Conservation (phyloP, 2,113 vertebrate genomes). For the Xenotilapia longispinis region DNA sequence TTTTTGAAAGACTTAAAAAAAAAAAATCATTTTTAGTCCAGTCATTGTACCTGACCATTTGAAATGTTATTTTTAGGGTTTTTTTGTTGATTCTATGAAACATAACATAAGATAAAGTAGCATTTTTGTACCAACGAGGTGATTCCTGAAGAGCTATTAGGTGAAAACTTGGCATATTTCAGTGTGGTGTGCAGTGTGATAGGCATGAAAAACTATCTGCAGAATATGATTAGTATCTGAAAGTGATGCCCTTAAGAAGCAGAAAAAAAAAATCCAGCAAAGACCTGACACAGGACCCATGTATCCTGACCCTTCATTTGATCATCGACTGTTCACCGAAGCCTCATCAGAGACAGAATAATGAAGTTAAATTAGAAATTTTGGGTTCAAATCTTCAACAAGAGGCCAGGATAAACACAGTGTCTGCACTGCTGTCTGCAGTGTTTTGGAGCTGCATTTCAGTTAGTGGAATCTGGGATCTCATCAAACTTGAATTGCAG, state of each 20-base stretch:
- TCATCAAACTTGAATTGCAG: not conserved
- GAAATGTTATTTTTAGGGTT: not conserved
- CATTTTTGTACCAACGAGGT: not conserved
- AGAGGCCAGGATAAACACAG: not conserved
- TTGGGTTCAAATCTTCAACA: not conserved
- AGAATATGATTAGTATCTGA: not conserved
- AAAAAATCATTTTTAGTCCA: not conserved
- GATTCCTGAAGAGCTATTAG: not conserved
- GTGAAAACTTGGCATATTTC: not conserved
- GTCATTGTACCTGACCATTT: not conserved
- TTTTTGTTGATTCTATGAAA: not conserved
- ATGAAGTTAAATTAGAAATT: not conserved
- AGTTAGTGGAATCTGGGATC: not conserved
- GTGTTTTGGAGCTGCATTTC: not conserved
- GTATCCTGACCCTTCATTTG: fast-evolving
- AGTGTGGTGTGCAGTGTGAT: not conserved
- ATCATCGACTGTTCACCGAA: not conserved
- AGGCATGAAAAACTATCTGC: not conserved
- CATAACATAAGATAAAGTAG: not conserved
- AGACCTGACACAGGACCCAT: not conserved
- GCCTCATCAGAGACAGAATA: fast-evolving
- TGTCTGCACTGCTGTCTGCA: not conserved
- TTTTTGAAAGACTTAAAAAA: not conserved
- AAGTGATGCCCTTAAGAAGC: not conserved
- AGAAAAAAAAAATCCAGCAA: not conserved